Conservation (phyloP, 2,888 invertebrate genomes). For the Hipparchia semele region DNA sequence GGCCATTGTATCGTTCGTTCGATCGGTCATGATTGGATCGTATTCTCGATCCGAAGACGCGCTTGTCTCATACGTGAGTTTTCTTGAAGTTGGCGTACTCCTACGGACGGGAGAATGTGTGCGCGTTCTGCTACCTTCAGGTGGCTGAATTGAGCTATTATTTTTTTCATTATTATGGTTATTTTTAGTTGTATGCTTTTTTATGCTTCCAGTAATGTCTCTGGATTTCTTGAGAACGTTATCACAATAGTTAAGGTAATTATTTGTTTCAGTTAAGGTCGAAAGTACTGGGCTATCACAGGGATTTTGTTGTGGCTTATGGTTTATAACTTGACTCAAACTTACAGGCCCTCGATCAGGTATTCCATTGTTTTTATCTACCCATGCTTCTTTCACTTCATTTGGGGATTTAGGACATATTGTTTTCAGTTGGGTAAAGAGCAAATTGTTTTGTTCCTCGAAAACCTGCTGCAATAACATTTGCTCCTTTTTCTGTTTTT, state of each 20-base stretch:
- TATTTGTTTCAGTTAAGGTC: slow-evolving; percentile 64
- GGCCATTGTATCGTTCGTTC: slow-evolving; percentile 78
- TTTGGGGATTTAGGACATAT: slow-evolving; percentile 69
- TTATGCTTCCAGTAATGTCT: slow-evolving; percentile 63
- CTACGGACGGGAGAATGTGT: slow-evolving; percentile 57
- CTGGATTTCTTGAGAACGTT: slow-evolving; percentile 66
- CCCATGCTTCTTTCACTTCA: slow-evolving; percentile 70
- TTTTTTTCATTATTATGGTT: slow-evolving; percentile 34
- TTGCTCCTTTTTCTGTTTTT: slow-evolving; percentile 86
- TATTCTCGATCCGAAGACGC: slow-evolving; percentile 62
- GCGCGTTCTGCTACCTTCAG: slow-evolving; percentile 53
- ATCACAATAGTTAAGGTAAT: slow-evolving; percentile 65
- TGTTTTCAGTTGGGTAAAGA: slow-evolving; percentile 77
- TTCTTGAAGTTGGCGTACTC: slow-evolving; percentile 52
- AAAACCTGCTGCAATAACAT: slow-evolving; percentile 84
- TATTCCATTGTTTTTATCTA: slow-evolving; percentile 51
- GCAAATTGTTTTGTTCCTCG: slow-evolving; percentile 84
- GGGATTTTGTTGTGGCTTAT: slow-evolving; percentile 50
- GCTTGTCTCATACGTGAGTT: slow-evolving; percentile 66
- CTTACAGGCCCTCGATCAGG: slow-evolving; percentile 67
- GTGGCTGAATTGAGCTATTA: slow-evolving; percentile 42
- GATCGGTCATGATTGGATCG: slow-evolving; percentile 69
- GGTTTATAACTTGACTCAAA: slow-evolving; percentile 70
- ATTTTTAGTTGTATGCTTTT: slow-evolving; percentile 47
- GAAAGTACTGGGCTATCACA: slow-evolving; percentile 53